phyloP scores from a whole-genome alignment of 2,797 vertebrate species.

The Lindbergichthys nudifrons region DNA sequence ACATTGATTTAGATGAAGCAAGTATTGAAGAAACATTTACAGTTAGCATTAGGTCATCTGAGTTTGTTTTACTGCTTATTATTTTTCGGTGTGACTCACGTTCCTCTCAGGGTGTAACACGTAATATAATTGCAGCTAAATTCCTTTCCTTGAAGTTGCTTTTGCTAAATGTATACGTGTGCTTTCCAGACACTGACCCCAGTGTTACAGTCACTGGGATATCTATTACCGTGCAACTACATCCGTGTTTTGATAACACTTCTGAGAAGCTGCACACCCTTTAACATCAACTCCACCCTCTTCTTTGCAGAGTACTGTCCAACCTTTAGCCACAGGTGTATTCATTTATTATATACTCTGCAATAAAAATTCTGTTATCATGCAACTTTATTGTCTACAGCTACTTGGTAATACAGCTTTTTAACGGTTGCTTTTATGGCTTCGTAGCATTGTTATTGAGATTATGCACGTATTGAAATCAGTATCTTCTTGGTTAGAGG shows the following conservation, averaged over 20 bases:
- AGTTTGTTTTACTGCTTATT: neutral
- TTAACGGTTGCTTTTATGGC: neutral
- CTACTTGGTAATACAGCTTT: neutral
- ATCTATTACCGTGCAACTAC: neutral
- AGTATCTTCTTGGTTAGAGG: neutral
- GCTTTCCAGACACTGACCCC: neutral
- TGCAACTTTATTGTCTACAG: neutral
- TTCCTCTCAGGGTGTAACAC: neutral
- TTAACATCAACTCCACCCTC: neutral
- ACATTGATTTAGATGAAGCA: too few species aligned
- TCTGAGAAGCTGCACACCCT: neutral
- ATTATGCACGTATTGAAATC: neutral
- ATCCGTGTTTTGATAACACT: slow-evolving; percentile 10
- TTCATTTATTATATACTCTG: neutral
- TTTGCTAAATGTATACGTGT: too few species aligned
- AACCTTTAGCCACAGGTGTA: neutral
- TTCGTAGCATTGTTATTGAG: neutral
- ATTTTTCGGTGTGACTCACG: neutral
- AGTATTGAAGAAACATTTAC: neutral
- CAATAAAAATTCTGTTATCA: too few species aligned
- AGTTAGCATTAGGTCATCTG: neutral
- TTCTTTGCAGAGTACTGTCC: too few species aligned
- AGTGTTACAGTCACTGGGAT: neutral
- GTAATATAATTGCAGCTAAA: too few species aligned
- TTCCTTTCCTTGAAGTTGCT: too few species aligned